Base-by-base conservation (phyloP, 2,888 invertebrate species). In the Conops quadrifasciatus region DNA sequence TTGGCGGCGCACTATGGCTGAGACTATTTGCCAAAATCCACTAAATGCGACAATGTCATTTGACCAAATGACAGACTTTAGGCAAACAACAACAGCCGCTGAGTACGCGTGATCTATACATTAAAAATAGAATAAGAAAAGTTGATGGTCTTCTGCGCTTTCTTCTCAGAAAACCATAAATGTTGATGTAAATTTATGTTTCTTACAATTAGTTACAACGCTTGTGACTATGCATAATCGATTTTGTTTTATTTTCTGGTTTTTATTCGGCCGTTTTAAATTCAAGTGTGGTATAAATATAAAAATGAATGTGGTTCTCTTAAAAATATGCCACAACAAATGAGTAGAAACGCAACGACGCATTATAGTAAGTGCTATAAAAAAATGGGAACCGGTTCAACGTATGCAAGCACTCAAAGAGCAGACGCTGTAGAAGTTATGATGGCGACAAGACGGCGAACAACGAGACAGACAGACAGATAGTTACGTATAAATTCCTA, bases 371-470 rank as follows among this genome's bases (percentile, higher is more conserved):
- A 56, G 11, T 21, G 21, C 9, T 4, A 56, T 56, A 56, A 56
- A 56, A 49, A 24, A 21, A 16, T 7, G 9, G 36, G 24, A 56
- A 56, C 53, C 53, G 53, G 53, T 56, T 56, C 24, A 24, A 24
- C 53, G 24, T 19, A 56, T 56, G 24, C 24, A 56, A 21, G 9
- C 36, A 7, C 36, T 36, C 9, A 36, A 36, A 36, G 36, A 36
- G 36, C 36, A 36, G 36, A 56, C 11, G 19, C 24, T 56, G 53
- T 19, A 56, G 19, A 56, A 56, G 9, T 21, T 56, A 56, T 7
- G 53, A 13, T 56, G 53, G 53, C 53, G 53, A 56, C 53, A 56
- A n/a, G 24, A 56, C 53, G 53, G 53, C 53, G 53, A 24, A 19
- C 53, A 13, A 7, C 24, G 19, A 16, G 19, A 21, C 53, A 24